Base-by-base conservation (phyloP, 1,140 invertebrate species). In the Acromyrmex heyeri region DNA sequence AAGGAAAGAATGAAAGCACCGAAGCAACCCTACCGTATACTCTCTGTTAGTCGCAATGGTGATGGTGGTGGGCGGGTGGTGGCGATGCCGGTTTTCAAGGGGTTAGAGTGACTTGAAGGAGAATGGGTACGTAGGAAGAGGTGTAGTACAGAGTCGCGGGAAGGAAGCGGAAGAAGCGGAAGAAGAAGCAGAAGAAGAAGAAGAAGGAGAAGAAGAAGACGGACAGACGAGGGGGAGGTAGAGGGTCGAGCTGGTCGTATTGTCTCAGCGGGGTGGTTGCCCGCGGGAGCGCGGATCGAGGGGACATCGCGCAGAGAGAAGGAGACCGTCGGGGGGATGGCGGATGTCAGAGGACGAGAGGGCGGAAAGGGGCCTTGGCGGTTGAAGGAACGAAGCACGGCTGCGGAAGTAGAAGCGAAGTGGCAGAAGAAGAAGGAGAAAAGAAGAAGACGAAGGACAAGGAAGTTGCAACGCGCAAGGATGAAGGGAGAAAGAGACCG, bases 201-300 rank as follows among this genome's bases (percentile, higher is more conserved):
- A 79, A 57, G 86, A 75, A 57, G 69, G 76, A 53, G 78, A 83
- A 65, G 78, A 88, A 75, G 86, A 88, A 90, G 69, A 75, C 69
- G 79, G 83, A 90, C 83, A 75, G 78, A 87, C 82, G 73, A 86
- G 87, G 65, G 57, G 57, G 87, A 75, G 79, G 87, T 53, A 69
- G 72, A 85, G 78, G 89, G 86, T 89, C 86, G 92, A 81, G 79
- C 85, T 83, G 92, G 86, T 93, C 88, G 93, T 94, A 95, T 94
- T 95, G 94, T 95, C 94, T 95, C 93, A 94, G 92, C 90, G 86
- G 93, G 93, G 92, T 94, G 94, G 93, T 93, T 94, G 92, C 89
- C 87, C 85, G 91, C 87, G 91, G 91, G 88, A 83, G 85, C 69
- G 91, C 90, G 90, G 92, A 78, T 88, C 85, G 90, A 90, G 90